Evolutionary conservation across 2,113 vertebrate species (phyloP).

Genomic region (Athene cunicularia): DNA sequence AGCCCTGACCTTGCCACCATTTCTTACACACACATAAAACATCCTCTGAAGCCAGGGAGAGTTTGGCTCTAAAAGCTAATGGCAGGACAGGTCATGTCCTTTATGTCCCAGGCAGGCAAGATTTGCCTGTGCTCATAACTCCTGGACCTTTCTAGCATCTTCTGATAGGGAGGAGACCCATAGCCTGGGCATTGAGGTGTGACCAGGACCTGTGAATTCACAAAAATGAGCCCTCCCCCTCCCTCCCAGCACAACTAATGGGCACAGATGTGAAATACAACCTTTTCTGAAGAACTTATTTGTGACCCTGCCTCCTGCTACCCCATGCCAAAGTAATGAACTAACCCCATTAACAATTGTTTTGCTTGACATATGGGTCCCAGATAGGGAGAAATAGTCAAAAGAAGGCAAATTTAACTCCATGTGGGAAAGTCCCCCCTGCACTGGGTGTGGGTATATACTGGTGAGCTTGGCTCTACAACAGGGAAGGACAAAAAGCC

Average conservation of each 20-base stretch:
- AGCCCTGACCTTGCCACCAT: neutral
- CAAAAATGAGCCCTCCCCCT: neutral
- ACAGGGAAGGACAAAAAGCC: neutral
- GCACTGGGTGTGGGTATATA: neutral
- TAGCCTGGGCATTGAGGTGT: neutral
- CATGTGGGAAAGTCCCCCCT: neutral
- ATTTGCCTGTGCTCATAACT: neutral
- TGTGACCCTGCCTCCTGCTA: neutral
- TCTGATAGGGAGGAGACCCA: neutral
- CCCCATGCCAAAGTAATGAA: neutral
- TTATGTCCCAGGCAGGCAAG: neutral
- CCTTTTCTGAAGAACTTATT: neutral
- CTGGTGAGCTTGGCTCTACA: neutral
- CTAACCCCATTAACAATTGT: constrained; percentile 19
- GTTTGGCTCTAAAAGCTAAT: neutral
- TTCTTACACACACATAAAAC: neutral
- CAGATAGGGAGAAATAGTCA: constrained; percentile 20
- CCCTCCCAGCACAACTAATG: neutral
- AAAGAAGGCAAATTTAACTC: constrained; percentile 8
- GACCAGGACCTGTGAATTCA: neutral
- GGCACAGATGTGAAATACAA: neutral
- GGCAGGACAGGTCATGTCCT: neutral
- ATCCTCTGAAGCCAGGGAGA: neutral
- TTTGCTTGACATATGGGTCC: constrained; percentile 14
- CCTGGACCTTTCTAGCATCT: neutral